These are phyloP conservation scores for Sciurus vulgaris DNA, from an alignment of 2,797 vertebrate genomes.

Conservation along the genomic window DNA sequence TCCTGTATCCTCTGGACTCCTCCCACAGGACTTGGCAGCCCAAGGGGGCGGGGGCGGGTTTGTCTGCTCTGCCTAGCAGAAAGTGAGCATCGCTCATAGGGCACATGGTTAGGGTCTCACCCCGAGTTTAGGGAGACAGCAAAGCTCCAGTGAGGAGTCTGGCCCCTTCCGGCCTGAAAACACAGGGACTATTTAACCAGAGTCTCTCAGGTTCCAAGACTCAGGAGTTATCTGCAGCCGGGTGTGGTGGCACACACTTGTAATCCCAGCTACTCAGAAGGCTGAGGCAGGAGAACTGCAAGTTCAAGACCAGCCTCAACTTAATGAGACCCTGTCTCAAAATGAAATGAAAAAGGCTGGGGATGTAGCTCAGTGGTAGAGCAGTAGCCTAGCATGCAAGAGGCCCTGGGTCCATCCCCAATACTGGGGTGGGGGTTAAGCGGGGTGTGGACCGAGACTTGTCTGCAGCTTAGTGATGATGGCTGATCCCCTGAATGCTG, in stretches of 20 bases:
- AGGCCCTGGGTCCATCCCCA: background rate
- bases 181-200: background rate
- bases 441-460: no score
- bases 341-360: background rate
- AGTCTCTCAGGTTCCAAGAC: background rate
- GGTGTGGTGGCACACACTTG: background rate
- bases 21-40: no score
- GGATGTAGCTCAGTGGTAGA: background rate
- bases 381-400: background rate
- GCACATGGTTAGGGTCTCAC: background rate
- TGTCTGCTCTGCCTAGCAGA: background rate
- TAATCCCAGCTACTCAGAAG: background rate
- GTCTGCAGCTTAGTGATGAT: background rate
- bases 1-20: no score
- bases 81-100: background rate
- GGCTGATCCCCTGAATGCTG: background rate
- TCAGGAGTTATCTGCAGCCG: background rate
- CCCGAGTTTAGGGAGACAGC: background rate
- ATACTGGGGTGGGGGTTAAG: no score
- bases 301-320: background rate
- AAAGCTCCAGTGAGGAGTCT: background rate
- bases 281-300: background rate
- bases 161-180: background rate
- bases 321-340: background rate
- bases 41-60: no score